Conservation (phyloP, 1,140 invertebrate species). For the Aleiodes sp. region DNA sequence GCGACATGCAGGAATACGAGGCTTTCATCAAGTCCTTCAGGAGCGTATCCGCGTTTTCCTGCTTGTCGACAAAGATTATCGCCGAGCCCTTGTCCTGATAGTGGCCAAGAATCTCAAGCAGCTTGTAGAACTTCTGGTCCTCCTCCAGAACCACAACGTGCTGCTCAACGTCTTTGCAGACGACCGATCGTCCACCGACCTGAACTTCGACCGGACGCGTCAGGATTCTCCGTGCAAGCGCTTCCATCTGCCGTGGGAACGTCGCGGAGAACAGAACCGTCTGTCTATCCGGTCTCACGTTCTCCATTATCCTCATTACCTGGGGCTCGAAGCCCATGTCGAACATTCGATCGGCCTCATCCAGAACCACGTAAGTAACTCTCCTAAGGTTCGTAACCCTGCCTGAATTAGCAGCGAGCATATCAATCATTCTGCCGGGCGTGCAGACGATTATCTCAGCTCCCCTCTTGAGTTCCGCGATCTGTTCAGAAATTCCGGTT, state of each 20-base stretch:
- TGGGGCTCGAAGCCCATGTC: constrained; percentile 99
- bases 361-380: constrained; percentile 96
- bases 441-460: constrained; percentile 99
- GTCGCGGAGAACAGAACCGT: constrained; percentile 99
- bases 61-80: constrained; percentile 99
- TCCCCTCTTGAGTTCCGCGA: constrained; percentile 96
- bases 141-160: constrained; percentile 94
- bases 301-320: constrained; percentile 97
- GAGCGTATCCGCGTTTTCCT: constrained; percentile 95
- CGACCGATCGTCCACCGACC: constrained; percentile 96
- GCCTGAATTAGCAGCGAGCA: constrained; percentile 97
- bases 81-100: constrained; percentile 94
- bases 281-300: constrained; percentile 95
- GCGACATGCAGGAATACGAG: constrained; percentile 93
- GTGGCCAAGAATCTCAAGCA: constrained; percentile 93
- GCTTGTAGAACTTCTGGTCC: constrained; percentile 97
- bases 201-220: constrained; percentile 97
- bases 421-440: constrained; percentile 99
- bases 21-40: constrained; percentile 97
- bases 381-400: constrained; percentile 95
- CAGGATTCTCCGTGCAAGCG: constrained; percentile 91
- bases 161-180: constrained; percentile 98
- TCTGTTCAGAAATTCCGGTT: constrained; percentile 96
- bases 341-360: constrained; percentile 99
- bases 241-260: constrained; percentile 99